Evolutionary conservation across 2,888 invertebrate species (phyloP), one percentile per base, ranked within the genome.

Genomic region (Himalopsyche anomala): DNA sequence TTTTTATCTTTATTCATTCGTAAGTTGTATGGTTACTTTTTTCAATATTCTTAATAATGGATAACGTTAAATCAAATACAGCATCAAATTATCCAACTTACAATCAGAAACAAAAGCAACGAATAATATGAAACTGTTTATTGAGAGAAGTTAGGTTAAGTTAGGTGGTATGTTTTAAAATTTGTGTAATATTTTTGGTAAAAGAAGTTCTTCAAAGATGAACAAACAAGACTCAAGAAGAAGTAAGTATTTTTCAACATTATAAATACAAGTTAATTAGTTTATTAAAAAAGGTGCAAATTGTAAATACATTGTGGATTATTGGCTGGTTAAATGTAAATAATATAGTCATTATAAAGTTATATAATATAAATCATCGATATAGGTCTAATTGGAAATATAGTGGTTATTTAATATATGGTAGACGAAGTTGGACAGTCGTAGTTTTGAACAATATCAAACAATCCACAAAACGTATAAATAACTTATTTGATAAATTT

Each of bases 381-480:
- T 62, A 62, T 4, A 62, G 19, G 62, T 62, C 19, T 62, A 62
- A 19, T 62, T 62, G 62, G 62, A 62, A 62, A 62, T 62, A 62
- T 19, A 19, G n/a, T 62, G 62, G 19, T 19, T 62, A 62, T 19
- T 62, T 19, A 62, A 62, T 19, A 62, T 62, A 62, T 28, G 62
- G 62, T 62, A 62, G 62, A 62, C 62, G 9, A 5, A 62, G 62
- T 62, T 62, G 62, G 62, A 62, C 62, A 62, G 62, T 62, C 62
- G 62, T 62, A n/a, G 28, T 62, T 62, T 19, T 19, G 62, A 62
- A 62, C 28, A 62, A 19, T 62, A 19, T 62, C 28, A 62, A 62
- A 62, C 62, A 15, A 62, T 62, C 62, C 62, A 19, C 28, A 62
- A 19, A 62, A 62, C 28, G 62, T 28, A 62, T 11, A 62, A 0